Percentiles rank a stretch among this genome's conserved stretches.
phyloP scores from a whole-genome alignment of 1,140 invertebrate genomes.

The Nebria ingens region DNA sequence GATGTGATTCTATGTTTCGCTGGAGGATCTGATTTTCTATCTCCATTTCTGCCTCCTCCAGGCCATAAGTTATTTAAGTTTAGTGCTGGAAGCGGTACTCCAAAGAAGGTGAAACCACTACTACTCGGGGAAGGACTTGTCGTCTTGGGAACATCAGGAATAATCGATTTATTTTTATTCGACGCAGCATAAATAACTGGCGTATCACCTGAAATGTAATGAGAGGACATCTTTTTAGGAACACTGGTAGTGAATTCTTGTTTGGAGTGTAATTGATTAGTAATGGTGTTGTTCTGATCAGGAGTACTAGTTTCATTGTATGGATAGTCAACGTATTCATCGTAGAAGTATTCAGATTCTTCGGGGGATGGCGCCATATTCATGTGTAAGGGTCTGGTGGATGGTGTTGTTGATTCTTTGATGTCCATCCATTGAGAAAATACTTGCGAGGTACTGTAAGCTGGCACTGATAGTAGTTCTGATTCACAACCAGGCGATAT shows the following conservation, averaged over 20 bases:
- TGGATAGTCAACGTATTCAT: constrained; percentile 66
- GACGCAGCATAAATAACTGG: constrained; percentile 52
- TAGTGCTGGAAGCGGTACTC: constrained; percentile 65
- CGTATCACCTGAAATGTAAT: constrained; percentile 45
- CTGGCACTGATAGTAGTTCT: constrained; percentile 42
- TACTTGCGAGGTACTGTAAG: constrained; percentile 38
- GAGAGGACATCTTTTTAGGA: constrained; percentile 23
- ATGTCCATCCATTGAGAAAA: constrained; percentile 38
- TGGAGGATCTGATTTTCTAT: constrained; percentile 16
- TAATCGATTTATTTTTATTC: constrained; percentile 41
- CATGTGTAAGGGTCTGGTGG: constrained; percentile 17
- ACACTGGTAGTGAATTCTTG: constrained; percentile 24
- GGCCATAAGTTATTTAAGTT: constrained; percentile 54
- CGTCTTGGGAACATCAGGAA: constrained; percentile 29
- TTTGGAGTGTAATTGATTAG: constrained; percentile 17
- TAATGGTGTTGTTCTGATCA: constrained; percentile 9
- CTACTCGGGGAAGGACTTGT: constrained; percentile 37
- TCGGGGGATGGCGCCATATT: constrained; percentile 46
- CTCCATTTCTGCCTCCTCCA: constrained; percentile 33
- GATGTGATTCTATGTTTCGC: constrained; percentile 20
- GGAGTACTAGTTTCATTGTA: constrained; percentile 43
- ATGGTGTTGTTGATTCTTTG: constrained; percentile 24
- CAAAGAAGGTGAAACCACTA: constrained; percentile 70
- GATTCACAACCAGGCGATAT: constrained; percentile 51
- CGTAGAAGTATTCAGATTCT: constrained; percentile 70